A percentile compares a stretch with the other conserved stretches of the same genome.
Conservation (phyloP, 2,888 invertebrate genomes). For the Pammene aurita region DNA sequence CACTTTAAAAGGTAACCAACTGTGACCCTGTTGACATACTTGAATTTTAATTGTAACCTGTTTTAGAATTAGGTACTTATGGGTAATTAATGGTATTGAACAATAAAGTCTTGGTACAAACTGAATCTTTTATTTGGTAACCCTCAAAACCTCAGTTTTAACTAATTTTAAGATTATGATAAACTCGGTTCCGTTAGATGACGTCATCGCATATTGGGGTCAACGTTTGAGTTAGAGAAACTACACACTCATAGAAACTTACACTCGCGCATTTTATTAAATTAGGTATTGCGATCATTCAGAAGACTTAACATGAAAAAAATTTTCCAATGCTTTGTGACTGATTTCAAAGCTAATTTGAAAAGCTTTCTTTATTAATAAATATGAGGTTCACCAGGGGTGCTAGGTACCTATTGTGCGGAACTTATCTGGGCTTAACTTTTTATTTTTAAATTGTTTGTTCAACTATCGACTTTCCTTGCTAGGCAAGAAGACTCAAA, state of each 20-base stretch:
- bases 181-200: slow-evolving; percentile 30
- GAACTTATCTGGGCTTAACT: too few species aligned
- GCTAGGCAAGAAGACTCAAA: too few species aligned
- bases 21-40: slow-evolving; percentile 24
- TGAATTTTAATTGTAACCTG: slow-evolving; percentile 36
- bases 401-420: too few species aligned
- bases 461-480: too few species aligned
- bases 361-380: too few species aligned
- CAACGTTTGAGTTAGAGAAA: slow-evolving; percentile 19
- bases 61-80: slow-evolving; percentile 38
- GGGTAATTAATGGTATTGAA: slow-evolving; percentile 41
- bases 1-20: slow-evolving; percentile 42
- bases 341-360: too few species aligned
- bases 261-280: not conserved
- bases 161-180: slow-evolving; percentile 12
- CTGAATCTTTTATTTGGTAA: slow-evolving; percentile 34
- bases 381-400: too few species aligned
- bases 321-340: too few species aligned
- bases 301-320: not conserved
- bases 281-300: not conserved
- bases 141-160: slow-evolving; percentile 17
- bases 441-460: too few species aligned
- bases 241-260: slow-evolving; percentile 10
- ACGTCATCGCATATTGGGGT: slow-evolving; percentile 31
- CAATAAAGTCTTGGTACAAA: slow-evolving; percentile 41